These are phyloP conservation scores for Caenorhabditis panamensis DNA, from an alignment of 2,888 invertebrate species.

Conservation along the genomic window DNA sequence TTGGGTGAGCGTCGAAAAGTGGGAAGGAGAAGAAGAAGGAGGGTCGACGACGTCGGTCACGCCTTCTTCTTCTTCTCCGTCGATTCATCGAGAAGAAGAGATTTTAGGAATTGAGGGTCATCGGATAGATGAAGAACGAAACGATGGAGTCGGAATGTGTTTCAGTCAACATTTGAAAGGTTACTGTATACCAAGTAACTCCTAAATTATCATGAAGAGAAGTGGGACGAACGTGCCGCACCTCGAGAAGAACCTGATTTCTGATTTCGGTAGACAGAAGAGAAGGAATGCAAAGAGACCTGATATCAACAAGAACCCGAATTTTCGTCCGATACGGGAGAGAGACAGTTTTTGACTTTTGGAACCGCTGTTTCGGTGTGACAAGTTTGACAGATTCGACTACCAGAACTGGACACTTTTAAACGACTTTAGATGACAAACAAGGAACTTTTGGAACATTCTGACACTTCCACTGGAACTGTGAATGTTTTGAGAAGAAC, in stretches of 20 bases:
- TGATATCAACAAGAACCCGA: constrained; percentile 43
- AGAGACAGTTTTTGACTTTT: constrained; percentile 17
- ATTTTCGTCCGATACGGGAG: background rate
- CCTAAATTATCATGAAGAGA: background rate
- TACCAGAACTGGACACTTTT: background rate
- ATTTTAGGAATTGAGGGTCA: constrained; percentile 8
- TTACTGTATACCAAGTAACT: background rate
- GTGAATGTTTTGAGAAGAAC: background rate
- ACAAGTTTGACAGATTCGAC: background rate
- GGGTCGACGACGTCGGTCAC: constrained; percentile 44
- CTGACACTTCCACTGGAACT: background rate
- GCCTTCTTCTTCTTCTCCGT: constrained; percentile 45
- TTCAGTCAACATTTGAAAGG: background rate
- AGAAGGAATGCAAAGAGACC: constrained; percentile 22
- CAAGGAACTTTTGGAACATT: background rate
- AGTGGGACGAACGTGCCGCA: constrained; percentile 7
- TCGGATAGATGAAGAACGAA: constrained; percentile 10
- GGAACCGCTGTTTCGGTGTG: background rate
- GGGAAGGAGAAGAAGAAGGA: constrained; percentile 28
- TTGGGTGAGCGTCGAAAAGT: constrained; percentile 30
- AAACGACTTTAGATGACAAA: background rate
- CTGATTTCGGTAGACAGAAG: constrained; percentile 21
- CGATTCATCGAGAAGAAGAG: constrained; percentile 18
- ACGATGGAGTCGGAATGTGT: background rate
- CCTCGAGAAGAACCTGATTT: constrained; percentile 39